Conservation (phyloP, 2,888 invertebrate species). For the Noctua janthe region DNA sequence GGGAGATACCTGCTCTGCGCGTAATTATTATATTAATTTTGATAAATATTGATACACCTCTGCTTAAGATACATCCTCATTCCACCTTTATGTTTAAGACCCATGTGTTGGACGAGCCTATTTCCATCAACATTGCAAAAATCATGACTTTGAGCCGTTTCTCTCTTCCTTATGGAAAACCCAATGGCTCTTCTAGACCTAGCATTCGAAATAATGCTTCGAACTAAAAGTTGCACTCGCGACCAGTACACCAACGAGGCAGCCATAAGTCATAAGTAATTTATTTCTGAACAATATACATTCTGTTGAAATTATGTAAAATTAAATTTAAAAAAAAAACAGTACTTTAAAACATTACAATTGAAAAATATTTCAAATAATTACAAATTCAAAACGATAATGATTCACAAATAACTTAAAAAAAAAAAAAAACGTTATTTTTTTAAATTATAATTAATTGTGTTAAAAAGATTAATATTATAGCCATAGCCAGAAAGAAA, state of each 20-base stretch:
- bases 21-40: neutral
- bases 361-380: too few relatives aligned
- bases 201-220: neutral
- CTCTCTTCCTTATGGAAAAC: neutral
- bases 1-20: slow-evolving; percentile 1
- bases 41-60: neutral
- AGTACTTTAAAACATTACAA: too few relatives aligned
- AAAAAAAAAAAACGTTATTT: too few relatives aligned
- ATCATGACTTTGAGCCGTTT: neutral
- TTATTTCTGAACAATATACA: too few relatives aligned
- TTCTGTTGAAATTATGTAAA: too few relatives aligned
- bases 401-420: too few relatives aligned
- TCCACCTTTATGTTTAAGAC: neutral
- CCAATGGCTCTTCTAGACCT: neutral
- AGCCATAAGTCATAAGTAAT: too few relatives aligned
- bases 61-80: neutral
- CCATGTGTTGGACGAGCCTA: neutral
- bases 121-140: neutral
- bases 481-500: neutral
- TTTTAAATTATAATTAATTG: too few relatives aligned
- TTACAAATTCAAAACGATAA: too few relatives aligned
- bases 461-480: too few relatives aligned
- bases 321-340: too few relatives aligned
- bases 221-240: neutral
- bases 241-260: neutral